Base-by-base conservation (phyloP, 1,140 invertebrate species). In the Trichonephila inaurata region DNA sequence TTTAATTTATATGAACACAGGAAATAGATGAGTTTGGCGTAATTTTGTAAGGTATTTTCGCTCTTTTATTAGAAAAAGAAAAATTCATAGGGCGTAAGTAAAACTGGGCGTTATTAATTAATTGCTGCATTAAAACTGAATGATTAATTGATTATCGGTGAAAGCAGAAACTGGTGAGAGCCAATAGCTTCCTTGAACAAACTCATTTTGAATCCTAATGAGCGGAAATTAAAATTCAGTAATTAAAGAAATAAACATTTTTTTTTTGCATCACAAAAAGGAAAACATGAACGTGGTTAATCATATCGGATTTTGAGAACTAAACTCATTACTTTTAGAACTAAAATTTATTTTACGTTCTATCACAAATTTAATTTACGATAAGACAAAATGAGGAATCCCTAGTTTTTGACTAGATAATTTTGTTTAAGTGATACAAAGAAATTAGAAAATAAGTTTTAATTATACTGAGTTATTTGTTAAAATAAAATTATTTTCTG, bases 21-120 rank as follows among this genome's bases (percentile, higher is more conserved):
- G 61, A 88, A 64, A 88, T 88, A 64, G 24, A 88, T 21, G 61
- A 64, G 86, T 62, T 64, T 64, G 61, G 28, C 28, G 86, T 64
- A 88, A 88, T 28, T 88, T 88, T 58, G 21, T 64, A 66, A 64
- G 33, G 86, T 64, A 64, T 40, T 64, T 40, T 64, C 24, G 5
- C 85, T 19, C 24, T 66, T 88, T 88, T 88, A 64, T 64, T 33
- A 28, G 33, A 40, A 33, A 40, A 61, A 64, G 40, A 88, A 64
- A 88, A 64, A 24, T 64, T 64, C 62, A 33, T 24, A 44, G 72
- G 7, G 10, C 61, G 61, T 19, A 88, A 33, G 86, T 88, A 28
- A 66, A 88, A 88, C n/a, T 64, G 61, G 28, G 61, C 24, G 86
- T 88, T 88, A 88, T 66, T 88, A 88, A 88, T 88, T 88, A 88